Evolutionary conservation across 2,113 vertebrate genomes (phyloP).

Genomic region (Rhineura floridana): DNA sequence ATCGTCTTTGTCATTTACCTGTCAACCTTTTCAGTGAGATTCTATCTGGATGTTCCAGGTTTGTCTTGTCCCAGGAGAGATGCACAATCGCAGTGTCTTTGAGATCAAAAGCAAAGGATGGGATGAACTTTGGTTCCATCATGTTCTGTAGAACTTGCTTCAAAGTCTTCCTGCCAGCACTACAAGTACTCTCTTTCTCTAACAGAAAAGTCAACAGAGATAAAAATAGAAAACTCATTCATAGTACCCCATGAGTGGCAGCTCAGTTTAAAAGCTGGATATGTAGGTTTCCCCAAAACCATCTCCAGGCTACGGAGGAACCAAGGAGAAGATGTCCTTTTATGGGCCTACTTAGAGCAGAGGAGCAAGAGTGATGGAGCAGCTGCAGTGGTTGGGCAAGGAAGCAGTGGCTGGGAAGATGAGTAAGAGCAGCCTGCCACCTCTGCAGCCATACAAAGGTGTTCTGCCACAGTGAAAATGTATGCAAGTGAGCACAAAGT

Average conservation of each 20-base stretch:
- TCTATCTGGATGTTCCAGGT: conserved; percentile 21
- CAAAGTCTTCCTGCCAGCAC: conserved; percentile 7
- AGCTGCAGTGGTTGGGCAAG: too few relatives aligned
- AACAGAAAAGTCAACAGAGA: conserved; percentile 28
- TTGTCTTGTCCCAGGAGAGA: conserved; percentile 23
- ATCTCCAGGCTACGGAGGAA: not conserved
- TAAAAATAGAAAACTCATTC: conserved; percentile 8
- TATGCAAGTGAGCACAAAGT: not conserved
- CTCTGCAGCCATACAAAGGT: not conserved
- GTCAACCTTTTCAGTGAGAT: conserved; percentile 5
- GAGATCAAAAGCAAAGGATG: conserved; percentile 17
- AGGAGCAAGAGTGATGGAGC: not conserved
- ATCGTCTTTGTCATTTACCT: conserved; percentile 19
- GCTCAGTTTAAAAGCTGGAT: not conserved
- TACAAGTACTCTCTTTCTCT: conserved; percentile 1
- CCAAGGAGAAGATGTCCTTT: not conserved
- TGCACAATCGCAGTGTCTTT: not conserved
- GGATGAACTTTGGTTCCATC: not conserved
- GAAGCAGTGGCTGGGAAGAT: not conserved
- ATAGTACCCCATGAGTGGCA: not conserved
- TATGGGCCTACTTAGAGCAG: not conserved
- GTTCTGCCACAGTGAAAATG: not conserved
- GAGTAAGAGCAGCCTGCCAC: not conserved
- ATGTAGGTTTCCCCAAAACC: not conserved
- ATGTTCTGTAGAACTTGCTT: conserved; percentile 15